Conservation (phyloP, 2,113 vertebrate genomes). For the Grus americana region DNA sequence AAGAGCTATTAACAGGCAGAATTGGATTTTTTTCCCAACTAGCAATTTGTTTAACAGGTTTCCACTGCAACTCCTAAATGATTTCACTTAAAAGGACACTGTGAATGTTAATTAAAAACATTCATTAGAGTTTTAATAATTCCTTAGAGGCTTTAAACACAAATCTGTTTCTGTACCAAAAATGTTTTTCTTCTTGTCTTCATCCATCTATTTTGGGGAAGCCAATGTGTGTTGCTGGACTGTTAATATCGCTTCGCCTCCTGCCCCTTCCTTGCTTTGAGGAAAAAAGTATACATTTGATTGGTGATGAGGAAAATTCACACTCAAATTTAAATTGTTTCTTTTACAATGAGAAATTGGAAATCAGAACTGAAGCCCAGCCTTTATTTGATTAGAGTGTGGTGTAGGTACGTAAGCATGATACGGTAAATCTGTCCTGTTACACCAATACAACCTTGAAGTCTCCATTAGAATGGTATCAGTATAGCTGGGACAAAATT, state of each 20-base stretch:
- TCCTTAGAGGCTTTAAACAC: slow-evolving; percentile 39
- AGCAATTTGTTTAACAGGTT: slow-evolving; percentile 52
- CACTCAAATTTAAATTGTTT: neutral
- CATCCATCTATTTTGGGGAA: neutral
- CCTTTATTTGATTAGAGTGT: neutral
- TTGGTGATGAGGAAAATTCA: neutral
- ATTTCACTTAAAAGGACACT: slow-evolving; percentile 48
- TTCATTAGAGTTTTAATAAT: slow-evolving; percentile 53
- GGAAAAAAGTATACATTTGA: neutral
- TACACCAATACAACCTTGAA: neutral
- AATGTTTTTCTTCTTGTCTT: slow-evolving; percentile 11
- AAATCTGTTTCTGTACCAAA: slow-evolving; percentile 39
- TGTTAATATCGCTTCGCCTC: neutral
- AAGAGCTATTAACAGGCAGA: neutral
- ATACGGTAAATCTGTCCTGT: neutral
- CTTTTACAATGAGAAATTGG: neutral
- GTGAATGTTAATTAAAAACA: slow-evolving; percentile 59
- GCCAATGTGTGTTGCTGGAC: neutral
- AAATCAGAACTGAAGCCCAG: neutral
- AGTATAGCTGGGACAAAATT: neutral
- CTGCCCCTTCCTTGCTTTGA: neutral
- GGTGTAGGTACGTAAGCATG: neutral
- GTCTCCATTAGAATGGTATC: neutral
- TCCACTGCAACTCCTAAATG: neutral
- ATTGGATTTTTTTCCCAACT: neutral